phyloP scores from a whole-genome alignment of 2,888 invertebrate species.

The Phaedon cochleariae region DNA sequence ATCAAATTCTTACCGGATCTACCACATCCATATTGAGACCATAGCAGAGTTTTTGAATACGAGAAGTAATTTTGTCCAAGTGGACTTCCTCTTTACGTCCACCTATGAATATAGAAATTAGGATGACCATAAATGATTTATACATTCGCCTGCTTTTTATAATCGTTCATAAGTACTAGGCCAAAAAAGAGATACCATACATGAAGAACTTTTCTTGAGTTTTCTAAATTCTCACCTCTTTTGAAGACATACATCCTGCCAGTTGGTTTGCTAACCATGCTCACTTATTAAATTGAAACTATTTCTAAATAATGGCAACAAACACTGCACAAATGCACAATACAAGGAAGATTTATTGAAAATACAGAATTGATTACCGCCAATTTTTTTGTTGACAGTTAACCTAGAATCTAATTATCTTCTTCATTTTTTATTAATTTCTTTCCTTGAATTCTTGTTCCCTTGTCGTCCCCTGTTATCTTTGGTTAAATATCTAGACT shows the following conservation, averaged over 20 bases:
- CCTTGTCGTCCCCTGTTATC: no score
- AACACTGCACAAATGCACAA: no score
- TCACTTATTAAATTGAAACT: not conserved
- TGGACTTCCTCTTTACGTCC: conserved; percentile 92
- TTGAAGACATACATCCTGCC: conserved; percentile 54
- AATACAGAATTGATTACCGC: no score
- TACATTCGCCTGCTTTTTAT: no score
- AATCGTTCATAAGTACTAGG: not conserved
- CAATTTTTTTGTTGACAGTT: no score
- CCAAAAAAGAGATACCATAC: not conserved
- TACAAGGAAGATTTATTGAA: no score
- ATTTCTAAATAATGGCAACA: no score
- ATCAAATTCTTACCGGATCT: conserved; percentile 94
- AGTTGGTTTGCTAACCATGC: conserved; percentile 44
- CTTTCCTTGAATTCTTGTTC: no score
- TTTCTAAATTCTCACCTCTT: conserved; percentile 55
- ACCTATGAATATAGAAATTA: conserved; percentile 66
- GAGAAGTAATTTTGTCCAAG: conserved; percentile 97
- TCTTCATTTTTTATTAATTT: no score
- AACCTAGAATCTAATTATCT: no score
- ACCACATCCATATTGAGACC: conserved; percentile 95
- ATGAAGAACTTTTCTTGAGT: not conserved
- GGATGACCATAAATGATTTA: not conserved
- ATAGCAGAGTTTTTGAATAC: conserved; percentile 95
- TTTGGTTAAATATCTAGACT: no score